These are phyloP conservation scores for Pituophis catenifer DNA, from an alignment of 2,113 vertebrate genomes.

Conservation along the genomic window DNA sequence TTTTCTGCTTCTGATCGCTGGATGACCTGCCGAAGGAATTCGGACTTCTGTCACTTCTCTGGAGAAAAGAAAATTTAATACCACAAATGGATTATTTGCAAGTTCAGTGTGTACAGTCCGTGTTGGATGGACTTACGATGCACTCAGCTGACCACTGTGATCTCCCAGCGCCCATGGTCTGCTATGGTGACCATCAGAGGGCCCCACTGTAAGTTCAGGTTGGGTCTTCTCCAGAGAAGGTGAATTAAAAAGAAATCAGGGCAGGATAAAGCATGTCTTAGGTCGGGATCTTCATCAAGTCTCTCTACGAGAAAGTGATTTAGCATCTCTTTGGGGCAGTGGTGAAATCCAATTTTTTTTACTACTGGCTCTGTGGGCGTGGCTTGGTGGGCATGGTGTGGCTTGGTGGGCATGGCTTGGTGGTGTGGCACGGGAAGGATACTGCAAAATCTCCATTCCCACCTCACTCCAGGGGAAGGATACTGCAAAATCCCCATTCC, in stretches of 20 bases:
- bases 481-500: no score
- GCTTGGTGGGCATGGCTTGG: no score
- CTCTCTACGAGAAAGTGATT: background rate
- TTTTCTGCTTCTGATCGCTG: constrained; percentile 35
- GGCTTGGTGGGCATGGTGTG: no score
- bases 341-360: no score
- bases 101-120: background rate
- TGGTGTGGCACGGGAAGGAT: no score
- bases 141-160: background rate
- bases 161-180: background rate
- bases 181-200: background rate
- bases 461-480: no score
- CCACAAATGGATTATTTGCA: background rate
- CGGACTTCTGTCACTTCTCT: constrained; percentile 30
- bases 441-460: no score
- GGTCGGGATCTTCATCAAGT: background rate
- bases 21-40: constrained; percentile 50
- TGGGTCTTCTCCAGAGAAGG: background rate
- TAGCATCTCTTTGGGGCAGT: background rate
- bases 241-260: background rate
- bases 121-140: background rate
- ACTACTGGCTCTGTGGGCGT: no score
- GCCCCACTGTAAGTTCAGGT: no score
- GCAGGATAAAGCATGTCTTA: background rate
- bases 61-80: background rate